Percentiles rank a stretch among this genome's conserved stretches.
Evolutionary conservation across 2,797 vertebrate genomes (phyloP).

Genomic region (Heliangelus exortis): DNA sequence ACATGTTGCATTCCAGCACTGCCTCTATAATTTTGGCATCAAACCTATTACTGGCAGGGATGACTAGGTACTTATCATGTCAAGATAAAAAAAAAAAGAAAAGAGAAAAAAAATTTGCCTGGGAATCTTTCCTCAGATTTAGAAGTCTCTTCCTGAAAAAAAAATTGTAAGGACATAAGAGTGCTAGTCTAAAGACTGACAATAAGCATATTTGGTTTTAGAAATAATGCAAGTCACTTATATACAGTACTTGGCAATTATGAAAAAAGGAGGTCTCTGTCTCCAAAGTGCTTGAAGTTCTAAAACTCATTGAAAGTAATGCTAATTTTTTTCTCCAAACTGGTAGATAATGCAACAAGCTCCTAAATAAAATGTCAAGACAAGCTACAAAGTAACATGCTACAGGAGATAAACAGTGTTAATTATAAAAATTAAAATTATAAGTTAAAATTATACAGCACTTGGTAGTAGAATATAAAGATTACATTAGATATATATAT

Average conservation of each 20-base stretch:
- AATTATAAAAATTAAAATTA: too few species aligned
- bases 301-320: neutral
- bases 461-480: neutral
- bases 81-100: neutral
- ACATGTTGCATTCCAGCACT: neutral
- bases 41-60: neutral
- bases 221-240: neutral
- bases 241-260: neutral
- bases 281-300: neutral
- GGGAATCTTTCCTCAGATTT: neutral
- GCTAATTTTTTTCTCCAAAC: neutral
- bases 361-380: neutral
- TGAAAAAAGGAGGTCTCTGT: neutral
- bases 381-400: neutral
- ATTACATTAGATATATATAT: too few species aligned
- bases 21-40: neutral
- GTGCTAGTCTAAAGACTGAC: neutral
- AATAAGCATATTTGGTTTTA: neutral
- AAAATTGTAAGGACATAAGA: neutral
- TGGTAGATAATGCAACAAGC: neutral
- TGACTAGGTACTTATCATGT: neutral
- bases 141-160: neutral
- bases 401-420: neutral
- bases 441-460: neutral
- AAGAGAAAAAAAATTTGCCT: neutral